Evolutionary conservation across 2,888 invertebrate genomes (phyloP), one percentile per base, ranked within the genome.

Genomic region (Cordilura impudica): DNA sequence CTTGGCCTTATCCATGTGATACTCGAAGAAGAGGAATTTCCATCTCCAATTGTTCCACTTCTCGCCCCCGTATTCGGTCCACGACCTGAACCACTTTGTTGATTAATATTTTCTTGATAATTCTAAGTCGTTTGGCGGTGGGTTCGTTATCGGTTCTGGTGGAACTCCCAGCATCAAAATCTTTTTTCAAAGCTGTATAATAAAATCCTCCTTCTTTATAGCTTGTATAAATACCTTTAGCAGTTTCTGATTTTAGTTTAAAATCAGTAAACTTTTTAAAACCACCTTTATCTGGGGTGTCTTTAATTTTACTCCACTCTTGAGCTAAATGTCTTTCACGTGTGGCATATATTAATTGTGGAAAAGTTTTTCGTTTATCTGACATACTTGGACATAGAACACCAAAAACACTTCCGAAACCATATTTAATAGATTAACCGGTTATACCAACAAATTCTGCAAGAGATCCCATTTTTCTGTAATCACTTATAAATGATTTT

Each of bases 1-100:
- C 35, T 65, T 39, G 65, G 65, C 35, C 45, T 45, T 47, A 65
- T 45, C 49, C 65, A 45, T 29, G 56, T 65, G 8, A 65, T 29
- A 53, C 8, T 23, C 6, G 29, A 5, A 53, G 51, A 51, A 51
- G 23, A 1, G 23, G 51, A 23, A 51, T 51, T 18, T 65, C 73
- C 65, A 56, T 47, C 29, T 49, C 71, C 53, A 51, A 35, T 71
- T n/a, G 61, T 43, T 2, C 61, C 31, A n/a, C n/a, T n/a, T n/a
- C n/a, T n/a, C n/a, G n/a, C n/a, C n/a, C n/a, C n/a, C n/a, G n/a
- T n/a, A n/a, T n/a, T n/a, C n/a, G 21, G 54, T 39, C 43, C 72
- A 29, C 72, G 65, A 73, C 73, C 58, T 58, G 65, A 73, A 31
- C 66, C 66, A 65, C 56, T 61, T 61, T 71, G 23, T 61, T 71